Percentiles rank a stretch among this genome's conserved stretches.
These are phyloP conservation scores for Syritta pipiens DNA, from an alignment of 2,888 invertebrate species.

Conservation along the genomic window DNA sequence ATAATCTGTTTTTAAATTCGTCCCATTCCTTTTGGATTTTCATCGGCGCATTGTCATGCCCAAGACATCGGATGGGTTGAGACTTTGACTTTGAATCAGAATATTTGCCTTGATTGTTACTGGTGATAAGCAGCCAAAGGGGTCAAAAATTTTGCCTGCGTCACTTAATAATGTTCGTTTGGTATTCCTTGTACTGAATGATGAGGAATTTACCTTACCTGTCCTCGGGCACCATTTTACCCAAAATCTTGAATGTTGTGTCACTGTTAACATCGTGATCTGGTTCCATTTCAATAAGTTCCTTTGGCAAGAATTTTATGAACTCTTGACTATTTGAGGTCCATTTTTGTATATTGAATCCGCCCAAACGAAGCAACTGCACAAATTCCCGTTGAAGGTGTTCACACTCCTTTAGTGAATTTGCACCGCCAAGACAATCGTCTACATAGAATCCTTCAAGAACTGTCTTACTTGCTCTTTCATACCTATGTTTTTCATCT, in stretches of 20 bases:
- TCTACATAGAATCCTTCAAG: neutral
- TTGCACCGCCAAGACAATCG: neutral
- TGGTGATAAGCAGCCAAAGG: neutral
- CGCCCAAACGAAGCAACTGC: neutral
- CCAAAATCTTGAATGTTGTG: neutral
- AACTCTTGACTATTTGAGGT: too few relatives aligned
- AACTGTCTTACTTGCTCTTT: neutral
- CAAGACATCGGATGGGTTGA: too few relatives aligned
- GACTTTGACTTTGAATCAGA: constrained; percentile 15
- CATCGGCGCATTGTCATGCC: constrained; percentile 9
- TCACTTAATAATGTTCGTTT: neutral
- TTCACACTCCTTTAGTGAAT: neutral
- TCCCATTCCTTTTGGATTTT: constrained; percentile 6
- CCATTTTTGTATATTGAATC: neutral
- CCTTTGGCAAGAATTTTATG: too few relatives aligned
- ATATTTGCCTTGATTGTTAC: neutral
- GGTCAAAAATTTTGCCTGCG: neutral
- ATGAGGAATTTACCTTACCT: neutral
- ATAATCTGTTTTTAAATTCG: neutral
- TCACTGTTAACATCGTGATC: neutral
- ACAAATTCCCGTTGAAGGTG: neutral
- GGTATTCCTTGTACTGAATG: neutral
- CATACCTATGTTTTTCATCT: neutral
- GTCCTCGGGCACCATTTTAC: neutral
- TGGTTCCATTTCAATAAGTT: neutral